A percentile compares a stretch with the other conserved stretches of the same genome.
These are phyloP conservation scores for Ptychadena robeensis DNA, from an alignment of 2,797 vertebrate genomes.

Conservation along the genomic window DNA sequence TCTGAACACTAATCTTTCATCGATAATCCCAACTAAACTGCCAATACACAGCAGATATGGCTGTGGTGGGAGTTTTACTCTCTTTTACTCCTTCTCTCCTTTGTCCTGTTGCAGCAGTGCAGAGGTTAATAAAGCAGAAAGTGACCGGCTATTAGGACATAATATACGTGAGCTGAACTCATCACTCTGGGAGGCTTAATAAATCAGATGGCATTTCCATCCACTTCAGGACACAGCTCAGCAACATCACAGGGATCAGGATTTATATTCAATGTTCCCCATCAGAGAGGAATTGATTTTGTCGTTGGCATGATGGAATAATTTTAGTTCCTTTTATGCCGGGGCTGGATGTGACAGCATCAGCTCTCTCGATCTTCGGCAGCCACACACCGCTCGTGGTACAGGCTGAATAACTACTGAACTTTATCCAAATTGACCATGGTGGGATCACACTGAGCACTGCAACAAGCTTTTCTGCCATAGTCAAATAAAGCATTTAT, in stretches of 20 bases:
- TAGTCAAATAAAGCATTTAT: background rate
- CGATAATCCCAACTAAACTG: background rate
- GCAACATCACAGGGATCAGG: constrained; percentile 48
- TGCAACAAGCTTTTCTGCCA: background rate
- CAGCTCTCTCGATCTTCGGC: constrained; percentile 25
- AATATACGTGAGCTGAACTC: constrained; percentile 38
- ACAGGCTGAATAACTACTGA: constrained; percentile 29
- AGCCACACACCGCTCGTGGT: constrained; percentile 5
- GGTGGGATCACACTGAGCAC: constrained; percentile 7
- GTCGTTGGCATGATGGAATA: constrained; percentile 53
- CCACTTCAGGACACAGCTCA: constrained; percentile 44
- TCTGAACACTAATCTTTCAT: background rate
- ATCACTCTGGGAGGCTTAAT: constrained; percentile 48
- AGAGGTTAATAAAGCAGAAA: constrained; percentile 16
- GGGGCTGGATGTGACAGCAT: constrained; percentile 39
- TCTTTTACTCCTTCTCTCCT: background rate
- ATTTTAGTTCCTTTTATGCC: constrained; percentile 48
- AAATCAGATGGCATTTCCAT: constrained; percentile 57
- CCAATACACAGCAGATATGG: background rate
- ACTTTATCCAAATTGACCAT: constrained; percentile 39
- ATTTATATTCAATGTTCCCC: constrained; percentile 57
- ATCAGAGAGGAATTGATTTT: constrained; percentile 57
- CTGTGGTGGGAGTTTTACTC: background rate
- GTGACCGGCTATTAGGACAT: constrained; percentile 38
- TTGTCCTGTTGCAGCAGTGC: background rate